These are phyloP conservation scores for Limnephilus auricula DNA, from an alignment of 2,888 invertebrate genomes.

Conservation along the genomic window DNA sequence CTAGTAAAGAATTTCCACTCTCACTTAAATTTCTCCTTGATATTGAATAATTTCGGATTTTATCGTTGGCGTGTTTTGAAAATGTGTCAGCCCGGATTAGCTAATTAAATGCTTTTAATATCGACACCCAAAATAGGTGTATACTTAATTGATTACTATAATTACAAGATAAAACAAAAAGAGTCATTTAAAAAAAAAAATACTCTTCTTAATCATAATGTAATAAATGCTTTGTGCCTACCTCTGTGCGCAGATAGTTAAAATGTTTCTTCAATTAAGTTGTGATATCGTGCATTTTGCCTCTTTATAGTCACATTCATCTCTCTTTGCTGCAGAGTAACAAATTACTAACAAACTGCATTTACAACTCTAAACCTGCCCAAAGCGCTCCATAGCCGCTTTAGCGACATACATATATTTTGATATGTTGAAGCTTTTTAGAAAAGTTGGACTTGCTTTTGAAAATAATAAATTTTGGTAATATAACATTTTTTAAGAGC, in stretches of 20 bases:
- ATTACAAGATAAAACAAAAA: not conserved
- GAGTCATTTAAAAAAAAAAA: not conserved
- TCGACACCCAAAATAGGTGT: not conserved
- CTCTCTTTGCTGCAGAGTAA: not conserved
- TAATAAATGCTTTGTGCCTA: not conserved
- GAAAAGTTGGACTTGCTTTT: not conserved
- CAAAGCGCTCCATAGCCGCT: not conserved
- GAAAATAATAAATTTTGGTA: not conserved
- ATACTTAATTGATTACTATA: not conserved
- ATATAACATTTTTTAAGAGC: not conserved
- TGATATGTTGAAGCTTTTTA: not conserved
- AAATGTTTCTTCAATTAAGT: not conserved
- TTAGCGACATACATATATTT: not conserved
- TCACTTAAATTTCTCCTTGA: not conserved
- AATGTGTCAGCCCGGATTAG: not conserved
- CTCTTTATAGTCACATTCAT: not conserved
- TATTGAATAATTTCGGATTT: not conserved
- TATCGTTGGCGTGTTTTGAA: not conserved
- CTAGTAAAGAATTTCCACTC: not conserved
- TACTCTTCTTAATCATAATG: not conserved
- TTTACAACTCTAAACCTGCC: not conserved
- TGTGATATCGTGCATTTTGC: not conserved
- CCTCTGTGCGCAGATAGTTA: no score
- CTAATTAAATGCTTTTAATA: not conserved
- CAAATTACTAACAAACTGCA: not conserved